phyloP scores from a whole-genome alignment of 1,140 invertebrate species.

The Drosophila trapezifrons region DNA sequence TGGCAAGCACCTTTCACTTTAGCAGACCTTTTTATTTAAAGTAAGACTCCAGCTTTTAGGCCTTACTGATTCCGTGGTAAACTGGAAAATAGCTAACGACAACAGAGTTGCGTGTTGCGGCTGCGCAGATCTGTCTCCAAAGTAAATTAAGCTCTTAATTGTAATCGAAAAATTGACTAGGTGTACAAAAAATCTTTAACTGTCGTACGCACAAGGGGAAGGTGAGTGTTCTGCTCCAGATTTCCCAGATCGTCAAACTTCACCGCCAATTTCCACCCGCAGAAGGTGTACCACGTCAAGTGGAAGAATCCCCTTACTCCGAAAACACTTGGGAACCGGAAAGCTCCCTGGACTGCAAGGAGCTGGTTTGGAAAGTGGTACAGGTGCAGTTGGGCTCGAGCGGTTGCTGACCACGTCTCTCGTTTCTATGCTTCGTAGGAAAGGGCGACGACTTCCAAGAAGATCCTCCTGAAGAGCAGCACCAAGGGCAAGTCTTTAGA shows the following conservation, averaged over 20 bases:
- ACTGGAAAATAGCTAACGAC: too few species aligned
- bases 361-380: constrained; percentile 86
- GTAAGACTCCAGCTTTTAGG: not conserved
- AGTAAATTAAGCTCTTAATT: too few species aligned
- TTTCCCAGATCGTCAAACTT: not conserved
- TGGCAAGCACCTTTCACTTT: too few species aligned
- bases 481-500: constrained; percentile 24
- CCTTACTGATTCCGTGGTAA: not conserved
- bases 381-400: too few species aligned
- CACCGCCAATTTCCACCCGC: constrained; percentile 65
- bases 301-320: constrained; percentile 95
- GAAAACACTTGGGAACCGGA: constrained; percentile 95
- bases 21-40: too few species aligned
- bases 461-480: not conserved
- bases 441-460: too few species aligned
- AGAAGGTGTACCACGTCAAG: constrained; percentile 93
- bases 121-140: constrained; percentile 23
- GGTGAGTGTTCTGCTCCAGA: constrained; percentile 42
- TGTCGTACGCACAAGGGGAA: constrained; percentile 90
- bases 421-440: too few species aligned
- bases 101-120: not conserved
- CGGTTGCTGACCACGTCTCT: too few species aligned
- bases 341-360: constrained; percentile 95
- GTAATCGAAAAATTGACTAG: too few species aligned
- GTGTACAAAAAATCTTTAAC: constrained; percentile 93